Base-by-base conservation (phyloP, 2,113 vertebrate genomes). In the Turnix velox region DNA sequence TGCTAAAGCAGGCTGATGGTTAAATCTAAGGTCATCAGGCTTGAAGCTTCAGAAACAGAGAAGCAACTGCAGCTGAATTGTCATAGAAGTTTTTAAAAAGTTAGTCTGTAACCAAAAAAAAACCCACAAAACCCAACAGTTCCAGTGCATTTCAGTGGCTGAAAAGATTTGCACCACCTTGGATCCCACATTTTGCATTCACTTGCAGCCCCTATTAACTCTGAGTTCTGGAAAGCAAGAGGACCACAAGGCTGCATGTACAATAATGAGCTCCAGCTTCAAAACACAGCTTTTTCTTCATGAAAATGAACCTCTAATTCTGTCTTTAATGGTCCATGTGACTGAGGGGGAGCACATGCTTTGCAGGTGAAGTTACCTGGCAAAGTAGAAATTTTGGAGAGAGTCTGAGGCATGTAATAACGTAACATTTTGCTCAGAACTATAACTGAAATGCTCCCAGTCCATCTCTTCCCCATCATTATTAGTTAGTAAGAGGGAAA, bases 141-240 rank as follows among this genome's bases (percentile, higher is more conserved):
- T 55, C 52, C 37, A n/a, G 16, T n/a, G 0, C 2, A 57, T 30
- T 58, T 69, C 31, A 42, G 40, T 8, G 31, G 30, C 52, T 35
- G 51, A 23, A 31, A 58, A 59, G 57, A 48, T 42, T 3, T 93
- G 63, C 48, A 43, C 18, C 65, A 61, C 48, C 45, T 18, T 39
- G 14, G 43, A 75, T 7, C 40, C 86, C 2, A 2, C 51, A 6
- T 17, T 14, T 20, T n/a, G 31, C 0, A 0, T 35, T 40, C 0
- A 0, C 31, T 7, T 20, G 30, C 28, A 68, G 59, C 27, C 28
- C 48, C 80, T 51, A 2, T n/a, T 28, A n/a, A 35, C 46, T 63
- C 14, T 1, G 42, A 85, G 24, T 35, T 71, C 52, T 66, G 72
- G 40, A 6, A 54, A 48, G 55, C 17, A 51, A 49, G 68, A 58